These are phyloP conservation scores for Colius striatus DNA, from an alignment of 2,113 vertebrate species.

Conservation along the genomic window DNA sequence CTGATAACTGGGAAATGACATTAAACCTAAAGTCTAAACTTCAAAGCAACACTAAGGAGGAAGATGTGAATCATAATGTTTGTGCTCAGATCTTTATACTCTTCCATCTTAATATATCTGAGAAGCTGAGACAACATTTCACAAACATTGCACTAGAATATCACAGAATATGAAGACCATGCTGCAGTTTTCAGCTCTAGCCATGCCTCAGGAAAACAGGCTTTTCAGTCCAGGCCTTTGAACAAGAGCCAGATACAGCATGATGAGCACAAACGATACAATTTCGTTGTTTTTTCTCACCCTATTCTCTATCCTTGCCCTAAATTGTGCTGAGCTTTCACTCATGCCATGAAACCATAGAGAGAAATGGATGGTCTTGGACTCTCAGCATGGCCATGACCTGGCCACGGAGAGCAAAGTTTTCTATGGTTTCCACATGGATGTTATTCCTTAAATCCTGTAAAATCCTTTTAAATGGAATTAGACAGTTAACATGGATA, in stretches of 20 bases:
- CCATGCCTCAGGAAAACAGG: not conserved
- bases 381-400: not conserved
- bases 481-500: not conserved
- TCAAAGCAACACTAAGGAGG: not conserved
- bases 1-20: not conserved
- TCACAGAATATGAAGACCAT: not conserved
- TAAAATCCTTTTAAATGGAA: not conserved
- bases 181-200: not conserved
- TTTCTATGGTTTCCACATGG: not conserved
- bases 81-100: not conserved
- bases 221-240: not conserved
- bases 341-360: not conserved
- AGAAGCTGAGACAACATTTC: not conserved
- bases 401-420: not conserved
- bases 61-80: not conserved
- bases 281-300: not conserved
- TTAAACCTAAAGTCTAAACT: not conserved
- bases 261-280: not conserved
- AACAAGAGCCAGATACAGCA: not conserved
- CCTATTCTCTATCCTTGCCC: not conserved
- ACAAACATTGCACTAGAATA: not conserved
- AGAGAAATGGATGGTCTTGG: not conserved
- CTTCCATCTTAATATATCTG: not conserved
- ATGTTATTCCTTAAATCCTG: not conserved
- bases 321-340: not conserved